phyloP scores from a whole-genome alignment of 2,113 vertebrate species.

The Brachyhypopomus occidentalis region DNA sequence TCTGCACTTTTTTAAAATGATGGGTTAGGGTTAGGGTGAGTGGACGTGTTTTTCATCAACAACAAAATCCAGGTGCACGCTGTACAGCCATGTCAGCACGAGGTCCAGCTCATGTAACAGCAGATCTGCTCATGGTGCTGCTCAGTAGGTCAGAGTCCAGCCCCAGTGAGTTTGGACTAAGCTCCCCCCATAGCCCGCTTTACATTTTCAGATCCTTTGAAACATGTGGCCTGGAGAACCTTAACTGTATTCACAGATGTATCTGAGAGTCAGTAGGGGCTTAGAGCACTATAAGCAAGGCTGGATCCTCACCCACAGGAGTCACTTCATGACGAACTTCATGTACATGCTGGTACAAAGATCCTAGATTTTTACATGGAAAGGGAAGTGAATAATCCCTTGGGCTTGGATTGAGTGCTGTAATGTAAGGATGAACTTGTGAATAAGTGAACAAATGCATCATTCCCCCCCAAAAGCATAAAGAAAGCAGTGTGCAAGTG shows the following conservation, averaged over 20 bases:
- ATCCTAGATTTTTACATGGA: background rate
- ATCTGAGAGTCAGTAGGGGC: background rate
- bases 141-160: no score
- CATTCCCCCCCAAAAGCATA: background rate
- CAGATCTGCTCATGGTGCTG: no score
- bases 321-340: constrained; percentile 6
- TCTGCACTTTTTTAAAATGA: background rate
- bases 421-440: no score
- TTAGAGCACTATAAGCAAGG: background rate
- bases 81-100: no score
- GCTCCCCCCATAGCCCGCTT: background rate
- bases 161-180: no score
- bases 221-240: background rate
- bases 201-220: background rate
- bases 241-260: background rate
- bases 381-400: background rate
- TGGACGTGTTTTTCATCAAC: no score
- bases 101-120: no score
- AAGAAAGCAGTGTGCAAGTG: background rate
- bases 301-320: background rate
- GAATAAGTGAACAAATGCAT: background rate
- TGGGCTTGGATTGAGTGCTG: background rate
- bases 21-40: background rate
- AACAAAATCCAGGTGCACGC: no score
- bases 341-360: background rate